Evolutionary conservation across 2,113 vertebrate genomes (phyloP).

Genomic region (Alethe diademata): DNA sequence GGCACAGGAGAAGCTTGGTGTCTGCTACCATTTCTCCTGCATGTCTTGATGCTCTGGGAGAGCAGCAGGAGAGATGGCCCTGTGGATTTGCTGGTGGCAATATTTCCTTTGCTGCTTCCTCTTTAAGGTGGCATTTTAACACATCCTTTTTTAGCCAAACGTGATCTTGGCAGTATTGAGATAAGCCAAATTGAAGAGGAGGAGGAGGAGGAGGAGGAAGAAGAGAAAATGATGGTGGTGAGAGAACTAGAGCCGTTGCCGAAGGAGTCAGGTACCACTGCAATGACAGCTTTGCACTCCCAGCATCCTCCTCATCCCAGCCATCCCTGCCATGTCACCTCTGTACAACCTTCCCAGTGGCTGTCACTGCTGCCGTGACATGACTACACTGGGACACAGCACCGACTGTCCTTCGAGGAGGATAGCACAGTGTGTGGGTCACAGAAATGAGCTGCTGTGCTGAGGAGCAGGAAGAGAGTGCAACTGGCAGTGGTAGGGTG

Average conservation of each 20-base stretch:
- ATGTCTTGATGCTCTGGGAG: background rate
- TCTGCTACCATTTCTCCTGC: background rate
- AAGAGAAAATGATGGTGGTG: conserved; percentile 10
- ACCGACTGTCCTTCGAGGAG: rapidly evolving
- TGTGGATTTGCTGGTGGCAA: background rate
- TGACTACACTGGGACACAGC: background rate
- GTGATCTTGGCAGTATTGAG: conserved; percentile 38
- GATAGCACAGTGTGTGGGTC: background rate
- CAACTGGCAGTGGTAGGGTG: background rate
- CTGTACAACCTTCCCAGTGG: background rate
- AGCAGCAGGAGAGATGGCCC: background rate
- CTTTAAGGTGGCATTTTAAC: conserved; percentile 30
- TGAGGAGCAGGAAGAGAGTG: background rate
- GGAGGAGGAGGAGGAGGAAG: conserved; percentile 37
- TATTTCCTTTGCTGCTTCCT: background rate
- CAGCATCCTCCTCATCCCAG: background rate
- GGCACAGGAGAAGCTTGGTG: background rate
- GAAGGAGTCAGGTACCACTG: conserved; percentile 20
- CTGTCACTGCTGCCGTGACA: background rate
- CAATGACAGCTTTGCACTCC: background rate
- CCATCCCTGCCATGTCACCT: background rate
- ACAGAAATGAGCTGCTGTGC: background rate
- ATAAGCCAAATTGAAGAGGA: conserved; percentile 51
- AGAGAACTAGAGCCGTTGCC: background rate
- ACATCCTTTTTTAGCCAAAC: conserved; percentile 51